Conservation (phyloP, 2,888 invertebrate species). For the Tethea ocularis region DNA sequence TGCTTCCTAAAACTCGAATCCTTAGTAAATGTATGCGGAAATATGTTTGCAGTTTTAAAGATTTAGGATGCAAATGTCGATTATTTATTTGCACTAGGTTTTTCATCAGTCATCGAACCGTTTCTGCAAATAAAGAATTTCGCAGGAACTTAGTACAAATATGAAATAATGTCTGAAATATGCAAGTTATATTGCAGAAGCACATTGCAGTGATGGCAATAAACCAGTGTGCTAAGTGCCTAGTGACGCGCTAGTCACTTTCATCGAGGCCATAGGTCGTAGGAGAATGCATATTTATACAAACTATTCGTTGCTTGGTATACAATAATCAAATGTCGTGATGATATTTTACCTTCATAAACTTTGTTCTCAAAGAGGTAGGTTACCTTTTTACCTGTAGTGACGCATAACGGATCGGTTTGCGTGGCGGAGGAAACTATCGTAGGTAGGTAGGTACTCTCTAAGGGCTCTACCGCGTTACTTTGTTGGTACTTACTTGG, state of each 20-base stretch:
- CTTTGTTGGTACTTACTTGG: no score
- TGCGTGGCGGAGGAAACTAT: no score
- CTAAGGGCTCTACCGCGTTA: no score
- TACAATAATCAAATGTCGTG: no score
- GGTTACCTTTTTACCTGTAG: no score
- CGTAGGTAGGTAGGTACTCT: no score
- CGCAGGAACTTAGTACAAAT: not conserved
- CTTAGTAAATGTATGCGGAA: no score
- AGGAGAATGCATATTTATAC: constrained; percentile 35
- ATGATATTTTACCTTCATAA: no score
- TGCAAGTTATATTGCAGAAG: not conserved
- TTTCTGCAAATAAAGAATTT: not conserved
- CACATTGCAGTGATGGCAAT: constrained; percentile 15
- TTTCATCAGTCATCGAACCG: not conserved
- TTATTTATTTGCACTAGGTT: not conserved
- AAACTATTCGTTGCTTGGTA: no score
- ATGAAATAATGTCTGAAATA: not conserved
- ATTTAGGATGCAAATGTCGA: not conserved
- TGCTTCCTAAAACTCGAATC: no score
- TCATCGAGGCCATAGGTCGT: constrained; percentile 56
- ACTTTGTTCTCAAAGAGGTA: no score
- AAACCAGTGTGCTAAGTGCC: constrained; percentile 15
- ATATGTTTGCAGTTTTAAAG: not conserved
- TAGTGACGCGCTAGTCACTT: constrained; percentile 31
- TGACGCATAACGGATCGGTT: no score